Base-by-base conservation (phyloP, 2,888 invertebrate genomes). In the Ceriagrion tenellum region DNA sequence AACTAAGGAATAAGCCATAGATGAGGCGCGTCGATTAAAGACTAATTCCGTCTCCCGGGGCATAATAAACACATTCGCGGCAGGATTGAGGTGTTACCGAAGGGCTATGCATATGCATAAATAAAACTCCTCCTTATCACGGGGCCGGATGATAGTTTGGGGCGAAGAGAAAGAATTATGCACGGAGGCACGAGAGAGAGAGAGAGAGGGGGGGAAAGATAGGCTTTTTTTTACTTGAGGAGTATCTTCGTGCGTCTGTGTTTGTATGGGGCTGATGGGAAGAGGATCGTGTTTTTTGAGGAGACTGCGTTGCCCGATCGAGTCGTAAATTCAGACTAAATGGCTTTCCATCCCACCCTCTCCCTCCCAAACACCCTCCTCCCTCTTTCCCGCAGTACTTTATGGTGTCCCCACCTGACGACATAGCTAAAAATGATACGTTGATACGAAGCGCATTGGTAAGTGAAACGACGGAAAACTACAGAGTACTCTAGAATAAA, bases 41-140 rank as follows among this genome's bases (percentile, higher is more conserved):
- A 89, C 89, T 89, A 89, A 89, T 89, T 89, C n/a, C 47, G 89
- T 10, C 47, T 12, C 55, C 89, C 55, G 55, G n/a, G 35, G 89
- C 47, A 55, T 89, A 55, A 89, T 89, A 89, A 89, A 89, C 89
- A 89, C 89, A 55, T 89, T 89, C 55, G n/a, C n/a, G 47, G 89
- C 47, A 23, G 47, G 89, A 89, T 89, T 55, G 89, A 89, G 55
- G 81, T 26, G n/a, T 55, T 89, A 47, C 55, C n/a, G 55, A 89
- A 40, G 20, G 89, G 55, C 55, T 89, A 55, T 89, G 89, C 12
- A 89, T 26, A 23, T 55, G 55, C 89, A 89, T 89, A 55, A 89
- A 89, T 55, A 89, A 89, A n/a, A 55, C n/a, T 55, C 55, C 55
- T 55, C 55, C 55, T 55, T 55, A 89, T 55, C 26, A 89, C n/a